These are phyloP conservation scores for Limenitis camilla DNA, from an alignment of 2,888 invertebrate species.

Conservation along the genomic window DNA sequence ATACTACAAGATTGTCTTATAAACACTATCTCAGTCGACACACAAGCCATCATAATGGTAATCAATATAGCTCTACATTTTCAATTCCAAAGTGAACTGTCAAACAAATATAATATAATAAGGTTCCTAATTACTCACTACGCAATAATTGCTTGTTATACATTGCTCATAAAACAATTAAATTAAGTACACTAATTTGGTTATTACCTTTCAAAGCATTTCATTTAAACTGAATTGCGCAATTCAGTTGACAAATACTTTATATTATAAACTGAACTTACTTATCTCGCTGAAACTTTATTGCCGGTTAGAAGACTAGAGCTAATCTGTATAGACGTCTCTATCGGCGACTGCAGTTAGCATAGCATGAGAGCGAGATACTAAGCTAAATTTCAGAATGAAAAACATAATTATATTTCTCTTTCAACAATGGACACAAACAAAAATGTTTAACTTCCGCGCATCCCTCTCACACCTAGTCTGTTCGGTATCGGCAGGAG, in stretches of 20 bases:
- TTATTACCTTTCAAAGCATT: constrained; percentile 10
- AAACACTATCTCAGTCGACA: background rate
- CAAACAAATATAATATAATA: too few relatives aligned
- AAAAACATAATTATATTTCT: constrained; percentile 70
- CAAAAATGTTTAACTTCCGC: constrained; percentile 69
- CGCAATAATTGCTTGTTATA: too few relatives aligned
- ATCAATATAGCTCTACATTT: background rate
- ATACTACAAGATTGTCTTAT: background rate
- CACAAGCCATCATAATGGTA: background rate
- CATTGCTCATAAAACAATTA: too few relatives aligned
- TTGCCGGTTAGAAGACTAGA: constrained; percentile 7
- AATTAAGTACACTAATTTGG: constrained; percentile 13
- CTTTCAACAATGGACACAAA: constrained; percentile 66
- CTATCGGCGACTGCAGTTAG: constrained; percentile 40
- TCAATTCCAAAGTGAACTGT: background rate
- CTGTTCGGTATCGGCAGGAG: constrained; percentile 33
- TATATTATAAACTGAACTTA: background rate
- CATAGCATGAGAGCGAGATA: constrained; percentile 40
- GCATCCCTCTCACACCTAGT: constrained; percentile 45
- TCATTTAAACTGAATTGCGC: constrained; percentile 12
- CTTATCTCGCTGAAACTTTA: constrained; percentile 14
- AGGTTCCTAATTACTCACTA: too few relatives aligned
- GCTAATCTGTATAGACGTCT: constrained; percentile 35
- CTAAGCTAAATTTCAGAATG: constrained; percentile 46
- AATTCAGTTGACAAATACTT: constrained; percentile 8